These are phyloP conservation scores for Bradypus variegatus DNA, from an alignment of 2,797 vertebrate species.

Conservation along the genomic window DNA sequence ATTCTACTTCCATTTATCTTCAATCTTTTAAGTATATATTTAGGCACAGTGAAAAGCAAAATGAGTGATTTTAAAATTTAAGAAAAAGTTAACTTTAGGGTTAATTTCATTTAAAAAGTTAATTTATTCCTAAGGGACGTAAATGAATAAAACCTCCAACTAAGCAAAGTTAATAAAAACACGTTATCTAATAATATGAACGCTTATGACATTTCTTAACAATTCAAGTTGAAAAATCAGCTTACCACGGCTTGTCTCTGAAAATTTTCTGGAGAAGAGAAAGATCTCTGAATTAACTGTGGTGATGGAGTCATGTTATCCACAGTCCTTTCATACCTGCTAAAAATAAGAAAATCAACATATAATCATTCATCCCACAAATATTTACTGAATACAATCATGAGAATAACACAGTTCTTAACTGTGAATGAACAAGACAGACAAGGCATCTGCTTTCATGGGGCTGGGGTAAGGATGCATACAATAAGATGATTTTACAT, in stretches of 20 bases:
- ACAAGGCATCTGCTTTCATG: neutral
- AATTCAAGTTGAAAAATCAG: neutral
- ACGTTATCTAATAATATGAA: neutral
- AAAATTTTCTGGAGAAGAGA: slow-evolving; percentile 79
- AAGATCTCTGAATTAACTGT: slow-evolving; percentile 76
- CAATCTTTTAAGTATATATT: neutral
- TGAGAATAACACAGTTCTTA: neutral
- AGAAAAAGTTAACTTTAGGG: neutral
- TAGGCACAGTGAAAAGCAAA: slow-evolving; percentile 5
- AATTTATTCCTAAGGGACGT: neutral
- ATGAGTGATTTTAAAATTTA: neutral
- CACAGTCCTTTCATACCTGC: slow-evolving; percentile 71
- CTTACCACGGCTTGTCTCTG: slow-evolving; percentile 87
- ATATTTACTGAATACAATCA: neutral
- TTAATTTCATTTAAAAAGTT: neutral
- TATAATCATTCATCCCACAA: slow-evolving; percentile 7
- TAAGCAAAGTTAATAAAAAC: neutral
- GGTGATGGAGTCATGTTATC: slow-evolving; percentile 63
- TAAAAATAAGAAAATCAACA: slow-evolving; percentile 32
- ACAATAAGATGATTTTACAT: neutral
- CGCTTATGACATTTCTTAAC: slow-evolving; percentile 1
- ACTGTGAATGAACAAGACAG: neutral
- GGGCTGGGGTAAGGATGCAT: neutral
- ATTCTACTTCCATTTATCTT: neutral
- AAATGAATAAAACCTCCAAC: neutral